A percentile compares a stretch with the other conserved stretches of the same genome.
Evolutionary conservation across 2,113 vertebrate species (phyloP).

Genomic region (Pimephales promelas): DNA sequence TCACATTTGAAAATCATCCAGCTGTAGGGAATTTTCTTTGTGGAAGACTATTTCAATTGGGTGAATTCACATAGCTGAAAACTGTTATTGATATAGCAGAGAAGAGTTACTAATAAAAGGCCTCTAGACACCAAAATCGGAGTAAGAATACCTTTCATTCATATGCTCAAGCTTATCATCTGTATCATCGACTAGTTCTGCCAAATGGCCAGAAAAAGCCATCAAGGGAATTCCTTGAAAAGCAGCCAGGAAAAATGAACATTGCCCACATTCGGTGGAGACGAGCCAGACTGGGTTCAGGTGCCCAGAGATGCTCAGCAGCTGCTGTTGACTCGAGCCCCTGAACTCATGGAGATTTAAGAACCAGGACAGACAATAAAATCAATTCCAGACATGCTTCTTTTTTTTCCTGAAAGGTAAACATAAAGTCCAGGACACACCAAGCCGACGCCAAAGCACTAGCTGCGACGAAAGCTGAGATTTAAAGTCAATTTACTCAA

Average conservation of each 20-base stretch:
- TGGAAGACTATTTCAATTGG: not conserved
- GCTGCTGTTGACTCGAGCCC: not conserved
- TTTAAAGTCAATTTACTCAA: too few relatives aligned
- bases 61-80: not conserved
- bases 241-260: conserved; percentile 26
- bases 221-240: conserved; percentile 42
- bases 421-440: not conserved
- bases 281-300: conserved; percentile 3
- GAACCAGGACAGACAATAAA: not conserved
- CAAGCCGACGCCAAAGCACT: too few relatives aligned
- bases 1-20: not conserved
- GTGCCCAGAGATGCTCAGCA: conserved; percentile 23
- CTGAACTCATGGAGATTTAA: not conserved
- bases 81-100: not conserved
- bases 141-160: conserved; percentile 19
- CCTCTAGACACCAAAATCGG: not conserved
- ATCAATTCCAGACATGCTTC: conserved; percentile 61
- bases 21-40: not conserved
- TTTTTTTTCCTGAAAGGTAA: conserved; percentile 53
- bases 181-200: not conserved
- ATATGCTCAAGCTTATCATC: conserved; percentile 23
- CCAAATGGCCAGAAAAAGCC: conserved; percentile 21
- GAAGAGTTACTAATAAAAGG: not conserved
- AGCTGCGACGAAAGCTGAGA: too few relatives aligned
- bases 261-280: not conserved